Conservation (phyloP, 2,888 invertebrate species). For the Leucoma salicis region DNA sequence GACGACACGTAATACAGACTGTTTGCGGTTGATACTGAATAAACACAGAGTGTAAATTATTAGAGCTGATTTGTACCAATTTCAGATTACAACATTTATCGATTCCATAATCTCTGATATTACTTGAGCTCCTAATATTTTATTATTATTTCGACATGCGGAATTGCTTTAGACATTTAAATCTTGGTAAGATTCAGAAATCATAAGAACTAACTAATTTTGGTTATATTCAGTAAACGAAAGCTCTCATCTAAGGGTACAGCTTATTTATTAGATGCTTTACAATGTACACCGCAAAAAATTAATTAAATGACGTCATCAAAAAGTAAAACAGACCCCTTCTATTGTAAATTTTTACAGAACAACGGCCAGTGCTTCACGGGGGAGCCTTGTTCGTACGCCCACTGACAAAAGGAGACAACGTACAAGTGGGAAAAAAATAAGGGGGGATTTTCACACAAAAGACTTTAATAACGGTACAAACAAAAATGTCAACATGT, state of each 20-base stretch:
- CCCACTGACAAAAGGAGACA: constrained; percentile 24
- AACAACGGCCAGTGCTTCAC: constrained; percentile 13
- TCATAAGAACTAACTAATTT: no score
- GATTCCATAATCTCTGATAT: no score
- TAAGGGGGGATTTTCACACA: constrained; percentile 49
- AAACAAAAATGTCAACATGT: constrained; percentile 72
- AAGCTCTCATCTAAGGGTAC: no score
- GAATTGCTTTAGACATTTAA: no score
- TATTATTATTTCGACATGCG: no score
- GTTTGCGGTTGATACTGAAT: no score
- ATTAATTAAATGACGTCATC: constrained; percentile 15
- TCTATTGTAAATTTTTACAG: constrained; percentile 7
- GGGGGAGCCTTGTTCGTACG: constrained; percentile 13
- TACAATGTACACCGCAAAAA: constrained; percentile 9
- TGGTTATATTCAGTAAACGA: no score
- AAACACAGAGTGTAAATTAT: constrained; percentile 2
- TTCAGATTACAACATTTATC: no score
- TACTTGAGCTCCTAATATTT: no score
- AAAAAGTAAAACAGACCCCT: constrained; percentile 11
- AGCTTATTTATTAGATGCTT: no score
- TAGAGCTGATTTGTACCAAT: constrained; percentile 1
- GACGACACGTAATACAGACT: no score
- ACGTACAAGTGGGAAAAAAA: constrained; percentile 19
- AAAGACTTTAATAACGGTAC: constrained; percentile 60
- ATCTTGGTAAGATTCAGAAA: no score